Evolutionary conservation across 2,888 invertebrate genomes (phyloP), one percentile per base, ranked within the genome.

Genomic region (Panorpa germanica): DNA sequence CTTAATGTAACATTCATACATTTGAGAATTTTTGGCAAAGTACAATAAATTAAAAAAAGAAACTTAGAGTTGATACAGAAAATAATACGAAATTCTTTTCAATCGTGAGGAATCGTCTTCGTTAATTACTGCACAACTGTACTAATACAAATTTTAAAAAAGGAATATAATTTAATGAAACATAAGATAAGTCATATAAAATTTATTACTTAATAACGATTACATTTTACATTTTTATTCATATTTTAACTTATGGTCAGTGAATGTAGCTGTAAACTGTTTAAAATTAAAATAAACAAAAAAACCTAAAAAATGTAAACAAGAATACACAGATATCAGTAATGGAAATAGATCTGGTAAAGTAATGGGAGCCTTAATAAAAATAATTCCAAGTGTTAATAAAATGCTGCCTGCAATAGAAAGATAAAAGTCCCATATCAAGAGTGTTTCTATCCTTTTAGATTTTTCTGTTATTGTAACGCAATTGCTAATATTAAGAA

Each of bases 301-400:
- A 45, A 82, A 82, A 19, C 64, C 48, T 4, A 75, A 34, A 50
- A 91, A 90, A 59, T 91, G 88, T 3, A 56, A 49, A 52, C 80
- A 93, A 6, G 78, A 80, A 53, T 73, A 86, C 5, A 73, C 55
- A 1, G 88, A 81, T 37, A 88, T 69, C 14, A 85, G 51, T 26
- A 93, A 55, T 1, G 85, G 63, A 54, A 70, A 86, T 20, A 93
- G 49, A 57, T 91, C 80, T 0, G 93, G 91, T 41, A 77, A 77
- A 35, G 57, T 57, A 1, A 49, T 45, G 0, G 90, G 88, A 3
- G 86, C 73, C 29, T 63, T 51, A 1, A 77, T 43, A 30, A 63
- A 53, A 13, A 70, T 47, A 19, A 61, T 57, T 2, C 71, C 70
- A 16, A 65, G 25, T 5, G 77, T 44, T 0, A 83, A 85, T 20